Conservation (phyloP, 2,797 vertebrate genomes). For the Lacerta viridis region DNA sequence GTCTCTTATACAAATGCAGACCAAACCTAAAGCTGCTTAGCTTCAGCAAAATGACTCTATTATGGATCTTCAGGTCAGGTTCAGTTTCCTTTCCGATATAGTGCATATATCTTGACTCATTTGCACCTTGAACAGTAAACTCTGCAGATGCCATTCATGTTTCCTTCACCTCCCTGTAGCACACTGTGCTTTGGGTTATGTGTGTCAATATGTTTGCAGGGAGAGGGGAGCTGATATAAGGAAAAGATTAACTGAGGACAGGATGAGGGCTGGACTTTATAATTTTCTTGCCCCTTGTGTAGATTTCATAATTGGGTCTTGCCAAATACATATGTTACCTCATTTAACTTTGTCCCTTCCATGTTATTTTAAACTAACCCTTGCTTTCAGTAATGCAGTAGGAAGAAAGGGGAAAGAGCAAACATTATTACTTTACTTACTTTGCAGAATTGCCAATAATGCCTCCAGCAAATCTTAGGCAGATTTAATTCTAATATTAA, state of each 20-base stretch:
- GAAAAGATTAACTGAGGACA: background rate
- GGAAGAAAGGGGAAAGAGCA: constrained; percentile 49
- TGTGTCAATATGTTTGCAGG: background rate
- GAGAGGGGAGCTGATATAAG: background rate
- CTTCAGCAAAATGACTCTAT: background rate
- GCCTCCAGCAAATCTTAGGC: constrained; percentile 71
- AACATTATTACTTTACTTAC: constrained; percentile 65
- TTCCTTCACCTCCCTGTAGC: background rate
- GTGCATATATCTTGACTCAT: background rate
- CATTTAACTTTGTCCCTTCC: constrained; percentile 44
- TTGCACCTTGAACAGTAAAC: background rate
- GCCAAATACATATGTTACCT: no score
- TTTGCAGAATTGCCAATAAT: constrained; percentile 71
- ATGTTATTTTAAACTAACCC: constrained; percentile 63
- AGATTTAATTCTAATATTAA: constrained; percentile 81
- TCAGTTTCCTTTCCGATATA: background rate
- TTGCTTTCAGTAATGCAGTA: constrained; percentile 48
- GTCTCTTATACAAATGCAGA: background rate
- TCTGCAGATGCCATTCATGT: background rate
- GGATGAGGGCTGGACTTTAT: background rate
- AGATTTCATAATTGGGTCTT: no score
- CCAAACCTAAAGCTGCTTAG: background rate
- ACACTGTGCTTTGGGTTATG: background rate
- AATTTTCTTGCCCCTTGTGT: background rate
- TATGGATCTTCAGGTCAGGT: background rate